Evolutionary conservation across 2,113 vertebrate genomes (phyloP).

Genomic region (Pomatorhinus ruficollis): DNA sequence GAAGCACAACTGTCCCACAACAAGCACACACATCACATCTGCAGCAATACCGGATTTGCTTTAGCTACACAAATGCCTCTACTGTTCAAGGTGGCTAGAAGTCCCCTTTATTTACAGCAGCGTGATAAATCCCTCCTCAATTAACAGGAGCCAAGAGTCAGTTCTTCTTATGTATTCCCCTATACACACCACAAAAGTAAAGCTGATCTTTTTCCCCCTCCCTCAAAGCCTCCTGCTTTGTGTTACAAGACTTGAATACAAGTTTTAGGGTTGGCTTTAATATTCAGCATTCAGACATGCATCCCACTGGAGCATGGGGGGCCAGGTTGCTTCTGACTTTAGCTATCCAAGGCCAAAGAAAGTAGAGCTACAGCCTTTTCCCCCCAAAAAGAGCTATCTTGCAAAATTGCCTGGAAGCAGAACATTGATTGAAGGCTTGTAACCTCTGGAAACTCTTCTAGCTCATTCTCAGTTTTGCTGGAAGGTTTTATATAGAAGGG

Average conservation of each 20-base stretch:
- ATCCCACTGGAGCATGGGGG: neutral
- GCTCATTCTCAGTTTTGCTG: neutral
- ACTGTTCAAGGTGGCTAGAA: neutral
- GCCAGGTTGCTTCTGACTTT: neutral
- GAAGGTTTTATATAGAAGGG: neutral
- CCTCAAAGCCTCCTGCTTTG: neutral
- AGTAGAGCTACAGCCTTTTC: neutral
- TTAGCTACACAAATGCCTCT: neutral
- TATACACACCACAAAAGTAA: neutral
- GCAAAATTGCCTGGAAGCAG: neutral
- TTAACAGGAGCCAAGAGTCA: neutral
- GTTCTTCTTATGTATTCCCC: neutral
- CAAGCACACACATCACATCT: neutral
- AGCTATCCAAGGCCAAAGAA: neutral
- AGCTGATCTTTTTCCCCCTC: fast-evolving
- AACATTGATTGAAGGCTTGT: neutral
- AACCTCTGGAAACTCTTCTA: neutral
- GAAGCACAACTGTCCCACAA: neutral
- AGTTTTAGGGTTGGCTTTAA: neutral
- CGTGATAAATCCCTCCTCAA: neutral
- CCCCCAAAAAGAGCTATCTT: neutral
- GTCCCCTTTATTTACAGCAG: neutral
- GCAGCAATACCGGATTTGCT: neutral
- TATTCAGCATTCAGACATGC: neutral
- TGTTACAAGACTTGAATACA: neutral